These are phyloP conservation scores for Tetragonula clypearis DNA, from an alignment of 1,140 invertebrate genomes.

Conservation along the genomic window DNA sequence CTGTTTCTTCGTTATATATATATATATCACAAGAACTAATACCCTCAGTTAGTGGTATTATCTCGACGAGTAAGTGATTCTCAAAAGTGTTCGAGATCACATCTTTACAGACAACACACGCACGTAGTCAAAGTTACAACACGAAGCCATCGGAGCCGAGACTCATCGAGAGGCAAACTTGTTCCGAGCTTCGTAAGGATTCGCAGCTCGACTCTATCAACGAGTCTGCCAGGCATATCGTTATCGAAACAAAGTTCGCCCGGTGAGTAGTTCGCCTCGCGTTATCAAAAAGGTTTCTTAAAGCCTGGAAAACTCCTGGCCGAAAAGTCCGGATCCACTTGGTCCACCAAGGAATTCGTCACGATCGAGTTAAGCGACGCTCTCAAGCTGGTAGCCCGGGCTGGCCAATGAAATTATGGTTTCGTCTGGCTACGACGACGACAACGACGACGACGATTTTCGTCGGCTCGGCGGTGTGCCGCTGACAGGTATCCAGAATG, in stretches of 20 bases:
- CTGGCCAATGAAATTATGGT: slow-evolving; percentile 37
- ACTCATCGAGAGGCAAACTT: slow-evolving; percentile 9
- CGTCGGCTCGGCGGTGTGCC: slow-evolving; percentile 19
- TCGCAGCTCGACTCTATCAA: neutral
- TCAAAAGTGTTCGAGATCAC: too few species aligned
- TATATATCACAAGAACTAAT: too few species aligned
- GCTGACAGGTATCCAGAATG: slow-evolving; percentile 26
- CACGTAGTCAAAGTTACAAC: neutral
- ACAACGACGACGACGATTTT: slow-evolving; percentile 32
- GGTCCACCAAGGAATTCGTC: neutral
- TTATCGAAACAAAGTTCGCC: neutral
- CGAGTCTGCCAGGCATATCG: neutral
- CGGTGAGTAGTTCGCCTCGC: neutral
- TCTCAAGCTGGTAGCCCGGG: neutral
- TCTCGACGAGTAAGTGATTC: too few species aligned
- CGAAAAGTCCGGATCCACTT: neutral
- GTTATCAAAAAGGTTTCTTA: neutral
- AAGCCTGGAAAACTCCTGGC: too few species aligned
- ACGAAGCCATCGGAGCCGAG: neutral
- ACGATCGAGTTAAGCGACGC: neutral
- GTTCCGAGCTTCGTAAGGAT: neutral
- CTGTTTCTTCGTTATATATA: too few species aligned
- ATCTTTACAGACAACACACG: neutral
- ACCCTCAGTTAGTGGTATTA: too few species aligned
- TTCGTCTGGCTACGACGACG: slow-evolving; percentile 18